Conservation (phyloP, 2,113 vertebrate genomes). For the Tamias sibiricus region DNA sequence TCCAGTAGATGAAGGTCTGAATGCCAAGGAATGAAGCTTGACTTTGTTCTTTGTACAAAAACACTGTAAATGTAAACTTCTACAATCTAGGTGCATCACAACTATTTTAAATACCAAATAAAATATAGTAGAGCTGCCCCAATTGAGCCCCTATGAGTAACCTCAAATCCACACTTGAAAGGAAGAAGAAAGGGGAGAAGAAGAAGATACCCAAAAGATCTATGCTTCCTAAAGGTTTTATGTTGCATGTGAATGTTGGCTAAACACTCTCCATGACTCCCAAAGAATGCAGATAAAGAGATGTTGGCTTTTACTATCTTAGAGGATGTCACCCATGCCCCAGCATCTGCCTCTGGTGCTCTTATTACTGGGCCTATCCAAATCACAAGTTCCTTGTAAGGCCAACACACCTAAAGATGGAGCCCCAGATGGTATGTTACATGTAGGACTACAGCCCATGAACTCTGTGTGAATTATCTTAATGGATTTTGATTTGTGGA, state of each 20-base stretch:
- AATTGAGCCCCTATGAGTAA: not conserved
- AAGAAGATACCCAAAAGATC: not conserved
- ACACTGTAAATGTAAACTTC: not conserved
- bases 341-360: not conserved
- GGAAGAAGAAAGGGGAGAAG: not conserved
- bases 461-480: not conserved
- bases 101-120: constrained; percentile 20
- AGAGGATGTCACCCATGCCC: not conserved
- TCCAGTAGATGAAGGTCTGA: not conserved
- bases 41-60: not conserved
- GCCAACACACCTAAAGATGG: not conserved
- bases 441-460: not conserved
- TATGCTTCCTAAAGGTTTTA: not conserved
- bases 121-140: not conserved
- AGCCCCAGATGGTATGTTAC: not conserved
- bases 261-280: not conserved
- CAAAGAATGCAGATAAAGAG: not conserved
- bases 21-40: not conserved
- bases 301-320: not conserved
- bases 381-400: not conserved
- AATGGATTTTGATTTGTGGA: not conserved
- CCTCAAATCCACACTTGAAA: not conserved
- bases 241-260: not conserved
- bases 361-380: not conserved
- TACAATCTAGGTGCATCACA: not conserved